A percentile compares a stretch with the other conserved stretches of the same genome.
These are phyloP conservation scores for Amitus sp. DNA, from an alignment of 2,888 invertebrate genomes.

Conservation along the genomic window DNA sequence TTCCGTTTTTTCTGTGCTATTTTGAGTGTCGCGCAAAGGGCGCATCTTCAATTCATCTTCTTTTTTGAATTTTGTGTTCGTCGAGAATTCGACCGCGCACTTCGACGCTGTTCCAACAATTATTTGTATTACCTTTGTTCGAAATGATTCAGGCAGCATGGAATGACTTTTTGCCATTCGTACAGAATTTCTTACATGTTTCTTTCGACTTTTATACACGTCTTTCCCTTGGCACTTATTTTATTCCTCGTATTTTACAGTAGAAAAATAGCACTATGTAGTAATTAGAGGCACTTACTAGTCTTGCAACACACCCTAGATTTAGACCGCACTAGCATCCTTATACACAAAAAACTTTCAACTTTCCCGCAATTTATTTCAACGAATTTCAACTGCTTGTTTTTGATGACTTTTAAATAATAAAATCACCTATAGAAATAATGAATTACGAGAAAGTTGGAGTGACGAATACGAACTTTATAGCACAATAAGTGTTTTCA, in stretches of 20 bases:
- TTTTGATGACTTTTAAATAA: no score
- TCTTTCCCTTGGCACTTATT: conserved; percentile 41
- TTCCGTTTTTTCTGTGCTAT: conserved; percentile 19
- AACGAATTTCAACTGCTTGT: no score
- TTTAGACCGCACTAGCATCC: conserved; percentile 52
- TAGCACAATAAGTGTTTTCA: conserved; percentile 23
- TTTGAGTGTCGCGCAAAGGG: conserved; percentile 19
- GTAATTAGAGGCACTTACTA: conserved; percentile 30
- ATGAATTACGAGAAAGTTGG: not conserved
- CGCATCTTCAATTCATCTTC: conserved; percentile 22
- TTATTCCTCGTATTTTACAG: conserved; percentile 42
- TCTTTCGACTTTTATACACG: conserved; percentile 30
- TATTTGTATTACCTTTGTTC: conserved; percentile 30
- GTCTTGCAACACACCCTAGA: conserved; percentile 41
- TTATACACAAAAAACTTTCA: conserved; percentile 24
- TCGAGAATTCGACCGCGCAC: conserved; percentile 29
- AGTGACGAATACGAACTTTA: no score
- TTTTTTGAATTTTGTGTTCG: conserved; percentile 28
- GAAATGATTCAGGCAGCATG: conserved; percentile 45
- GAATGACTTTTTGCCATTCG: conserved; percentile 41
- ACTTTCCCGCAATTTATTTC: conserved; percentile 28
- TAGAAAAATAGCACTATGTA: no score
- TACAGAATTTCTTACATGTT: conserved; percentile 25
- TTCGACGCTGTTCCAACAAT: conserved; percentile 14
- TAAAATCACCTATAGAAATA: not conserved